These are phyloP conservation scores for Bos taurus DNA, from an alignment of 2,113 vertebrate species.

Conservation along the genomic window DNA sequence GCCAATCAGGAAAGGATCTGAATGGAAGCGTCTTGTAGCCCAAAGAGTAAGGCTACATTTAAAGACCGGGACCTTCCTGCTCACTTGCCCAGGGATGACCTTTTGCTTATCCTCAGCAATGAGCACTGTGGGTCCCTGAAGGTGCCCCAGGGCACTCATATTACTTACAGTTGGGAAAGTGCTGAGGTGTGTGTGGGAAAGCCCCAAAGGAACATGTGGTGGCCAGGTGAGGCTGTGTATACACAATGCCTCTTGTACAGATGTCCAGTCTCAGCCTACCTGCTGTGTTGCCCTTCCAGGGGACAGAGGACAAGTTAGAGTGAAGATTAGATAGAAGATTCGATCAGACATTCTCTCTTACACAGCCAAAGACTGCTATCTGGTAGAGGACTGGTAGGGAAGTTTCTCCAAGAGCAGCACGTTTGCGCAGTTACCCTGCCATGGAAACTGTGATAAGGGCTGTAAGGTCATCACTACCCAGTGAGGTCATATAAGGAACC, in stretches of 20 bases:
- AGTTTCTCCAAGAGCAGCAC: not conserved
- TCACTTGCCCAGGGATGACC: not conserved
- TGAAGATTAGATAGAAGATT: slow-evolving; percentile 28
- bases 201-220: not conserved
- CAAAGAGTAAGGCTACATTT: not conserved
- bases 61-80: not conserved
- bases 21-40: not conserved
- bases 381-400: not conserved
- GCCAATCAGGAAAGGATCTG: not conserved
- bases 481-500: slow-evolving; percentile 21
- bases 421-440: not conserved
- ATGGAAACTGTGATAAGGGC: not conserved
- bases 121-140: not conserved
- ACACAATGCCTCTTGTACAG: not conserved
- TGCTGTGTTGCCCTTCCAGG: slow-evolving; percentile 19
- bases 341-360: slow-evolving; percentile 42
- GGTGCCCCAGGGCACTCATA: not conserved
- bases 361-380: not conserved
- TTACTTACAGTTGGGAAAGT: not conserved
- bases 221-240: not conserved
- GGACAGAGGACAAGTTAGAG: slow-evolving; percentile 26
- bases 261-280: not conserved
- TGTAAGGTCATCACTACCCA: slow-evolving; percentile 36
- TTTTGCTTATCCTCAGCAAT: not conserved
- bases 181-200: not conserved